Percentiles rank a stretch among this genome's conserved stretches.
phyloP scores from a whole-genome alignment of 2,888 invertebrate genomes.

The Subacronicta megacephala region DNA sequence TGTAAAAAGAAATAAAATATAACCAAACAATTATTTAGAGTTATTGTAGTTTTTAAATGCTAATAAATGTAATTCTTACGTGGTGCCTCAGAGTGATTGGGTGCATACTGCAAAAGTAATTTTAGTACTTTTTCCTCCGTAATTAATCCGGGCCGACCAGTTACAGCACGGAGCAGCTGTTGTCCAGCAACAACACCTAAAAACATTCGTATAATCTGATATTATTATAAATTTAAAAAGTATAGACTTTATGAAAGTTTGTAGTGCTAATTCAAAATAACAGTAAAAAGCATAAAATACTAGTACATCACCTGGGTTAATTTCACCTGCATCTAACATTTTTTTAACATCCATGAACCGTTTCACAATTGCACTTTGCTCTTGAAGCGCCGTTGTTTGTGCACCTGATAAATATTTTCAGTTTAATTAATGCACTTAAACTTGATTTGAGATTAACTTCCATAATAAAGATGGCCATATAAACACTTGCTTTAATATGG shows the following conservation, averaged over 20 bases:
- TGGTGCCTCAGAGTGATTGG: conserved; percentile 73
- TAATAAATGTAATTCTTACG: conserved; percentile 68
- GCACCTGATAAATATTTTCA: conserved; percentile 65
- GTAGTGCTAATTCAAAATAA: too few relatives aligned
- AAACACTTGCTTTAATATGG: too few relatives aligned
- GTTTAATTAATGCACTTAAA: not conserved
- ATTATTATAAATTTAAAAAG: not conserved
- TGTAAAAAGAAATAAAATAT: conserved; percentile 52
- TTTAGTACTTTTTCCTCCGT: conserved; percentile 80
- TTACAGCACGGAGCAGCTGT: conserved; percentile 76
- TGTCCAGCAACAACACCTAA: conserved; percentile 79
- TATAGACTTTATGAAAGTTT: not conserved
- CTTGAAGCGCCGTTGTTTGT: conserved; percentile 87
- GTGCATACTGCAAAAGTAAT: conserved; percentile 74
- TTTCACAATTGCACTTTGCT: conserved; percentile 88
- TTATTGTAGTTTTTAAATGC: too few relatives aligned
- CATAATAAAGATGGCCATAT: too few relatives aligned
- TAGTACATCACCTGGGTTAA: conserved; percentile 71
- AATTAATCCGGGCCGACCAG: conserved; percentile 74
- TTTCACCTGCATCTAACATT: conserved; percentile 88
- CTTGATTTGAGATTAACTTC: too few relatives aligned
- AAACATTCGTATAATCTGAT: not conserved
- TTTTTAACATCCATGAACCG: conserved; percentile 89
- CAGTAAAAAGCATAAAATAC: not conserved
- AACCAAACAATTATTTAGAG: too few relatives aligned